Evolutionary conservation across 2,888 invertebrate species (phyloP).

Genomic region (Sceliomorpha sp.): DNA sequence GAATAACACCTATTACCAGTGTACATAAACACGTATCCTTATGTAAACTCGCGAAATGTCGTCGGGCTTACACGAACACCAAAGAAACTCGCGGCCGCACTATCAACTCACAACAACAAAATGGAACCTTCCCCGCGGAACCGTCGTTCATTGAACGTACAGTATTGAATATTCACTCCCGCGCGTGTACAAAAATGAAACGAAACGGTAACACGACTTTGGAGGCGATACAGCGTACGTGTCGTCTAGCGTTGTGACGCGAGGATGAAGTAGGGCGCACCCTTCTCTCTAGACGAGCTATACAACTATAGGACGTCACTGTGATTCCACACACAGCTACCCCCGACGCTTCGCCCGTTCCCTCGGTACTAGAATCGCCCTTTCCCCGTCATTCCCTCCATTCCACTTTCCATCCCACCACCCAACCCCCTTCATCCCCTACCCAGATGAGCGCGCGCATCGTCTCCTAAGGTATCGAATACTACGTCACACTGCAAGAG

Average conservation of each 20-base stretch:
- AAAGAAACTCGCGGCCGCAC: constrained; percentile 12
- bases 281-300: constrained; percentile 66
- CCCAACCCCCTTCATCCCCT: constrained; percentile 53
- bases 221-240: constrained; percentile 10
- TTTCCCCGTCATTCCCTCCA: constrained; percentile 37
- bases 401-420: constrained; percentile 48
- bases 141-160: constrained; percentile 1
- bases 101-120: constrained; percentile 26
- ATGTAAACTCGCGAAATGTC: constrained; percentile 11
- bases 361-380: constrained; percentile 48
- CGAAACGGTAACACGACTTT: neutral
- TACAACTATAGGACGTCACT: constrained; percentile 62
- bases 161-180: constrained; percentile 35
- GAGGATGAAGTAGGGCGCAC: constrained; percentile 76
- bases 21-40: constrained; percentile 21
- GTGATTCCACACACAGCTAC: constrained; percentile 64
- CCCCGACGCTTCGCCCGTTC: constrained; percentile 54
- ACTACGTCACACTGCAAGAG: constrained; percentile 72
- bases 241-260: constrained; percentile 42
- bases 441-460: constrained; percentile 60
- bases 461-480: constrained; percentile 74
- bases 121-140: constrained; percentile 22
- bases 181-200: constrained; percentile 18
- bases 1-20: constrained; percentile 15
- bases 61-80: constrained; percentile 9